Percentiles rank a stretch among this genome's conserved stretches.
These are phyloP conservation scores for Hylaea fasciaria DNA, from an alignment of 2,888 invertebrate species.

Conservation along the genomic window DNA sequence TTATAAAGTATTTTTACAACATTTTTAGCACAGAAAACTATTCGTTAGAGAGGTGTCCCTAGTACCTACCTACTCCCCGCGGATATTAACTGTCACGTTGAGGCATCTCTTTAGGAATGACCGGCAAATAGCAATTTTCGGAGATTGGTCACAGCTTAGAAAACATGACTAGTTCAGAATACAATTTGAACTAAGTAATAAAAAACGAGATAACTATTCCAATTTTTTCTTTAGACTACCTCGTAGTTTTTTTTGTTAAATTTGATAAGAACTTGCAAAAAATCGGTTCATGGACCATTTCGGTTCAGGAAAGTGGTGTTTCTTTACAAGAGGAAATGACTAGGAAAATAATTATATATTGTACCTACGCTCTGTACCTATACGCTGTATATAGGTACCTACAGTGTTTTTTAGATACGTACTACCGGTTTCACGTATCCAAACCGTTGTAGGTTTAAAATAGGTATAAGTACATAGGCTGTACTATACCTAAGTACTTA, in stretches of 20 bases:
- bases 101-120: background rate
- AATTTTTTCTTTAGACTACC: too few relatives aligned
- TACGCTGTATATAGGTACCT: too few relatives aligned
- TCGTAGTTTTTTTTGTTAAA: slow-evolving; percentile 6
- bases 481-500: background rate
- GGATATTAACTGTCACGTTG: too few relatives aligned
- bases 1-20: too few relatives aligned
- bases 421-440: background rate
- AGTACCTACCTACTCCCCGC: too few relatives aligned
- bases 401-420: background rate
- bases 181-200: slow-evolving; percentile 2
- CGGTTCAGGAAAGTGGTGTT: slow-evolving; percentile 12
- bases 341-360: too few relatives aligned
- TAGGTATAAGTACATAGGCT: slow-evolving; percentile 5
- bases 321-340: background rate
- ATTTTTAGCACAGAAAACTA: too few relatives aligned
- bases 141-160: slow-evolving; percentile 38
- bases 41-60: too few relatives aligned
- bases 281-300: slow-evolving; percentile 24
- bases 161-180: background rate
- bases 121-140: slow-evolving; percentile 28
- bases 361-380: too few relatives aligned
- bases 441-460: background rate
- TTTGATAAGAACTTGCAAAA: slow-evolving; percentile 6
- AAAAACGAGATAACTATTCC: background rate